phyloP scores from a whole-genome alignment of 2,888 invertebrate species.

The Himalopsyche tibetana region DNA sequence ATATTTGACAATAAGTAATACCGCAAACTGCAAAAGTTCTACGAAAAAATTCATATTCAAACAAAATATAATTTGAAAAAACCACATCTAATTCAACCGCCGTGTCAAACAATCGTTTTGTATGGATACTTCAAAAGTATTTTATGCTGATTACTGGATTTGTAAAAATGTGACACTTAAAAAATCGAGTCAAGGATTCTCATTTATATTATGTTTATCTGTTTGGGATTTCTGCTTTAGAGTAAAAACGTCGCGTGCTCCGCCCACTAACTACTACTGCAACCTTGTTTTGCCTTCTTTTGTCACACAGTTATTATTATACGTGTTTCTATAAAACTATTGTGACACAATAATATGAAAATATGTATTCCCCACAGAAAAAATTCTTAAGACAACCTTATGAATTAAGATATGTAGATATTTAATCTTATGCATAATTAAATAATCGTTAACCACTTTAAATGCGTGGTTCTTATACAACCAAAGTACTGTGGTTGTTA shows the following conservation, averaged over 20 bases:
- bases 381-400: too few species aligned
- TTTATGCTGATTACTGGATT: constrained; percentile 40
- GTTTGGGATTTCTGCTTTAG: constrained; percentile 12
- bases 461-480: too few species aligned
- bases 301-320: constrained; percentile 31
- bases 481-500: too few species aligned
- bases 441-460: too few species aligned
- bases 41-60: background rate
- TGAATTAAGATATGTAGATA: too few species aligned
- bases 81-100: constrained; percentile 18
- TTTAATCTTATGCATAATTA: too few species aligned
- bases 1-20: background rate
- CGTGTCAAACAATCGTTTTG: constrained; percentile 11
- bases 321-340: background rate
- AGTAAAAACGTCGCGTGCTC: constrained; percentile 40
- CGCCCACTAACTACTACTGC: constrained; percentile 40
- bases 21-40: background rate
- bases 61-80: background rate
- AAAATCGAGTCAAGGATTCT: constrained; percentile 54
- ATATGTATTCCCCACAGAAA: background rate
- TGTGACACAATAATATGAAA: background rate
- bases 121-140: constrained; percentile 25
- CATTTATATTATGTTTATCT: constrained; percentile 45
- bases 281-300: constrained; percentile 33
- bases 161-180: constrained; percentile 35